Base-by-base conservation (phyloP, 2,797 vertebrate species). In the Aulostomus chinensis region DNA sequence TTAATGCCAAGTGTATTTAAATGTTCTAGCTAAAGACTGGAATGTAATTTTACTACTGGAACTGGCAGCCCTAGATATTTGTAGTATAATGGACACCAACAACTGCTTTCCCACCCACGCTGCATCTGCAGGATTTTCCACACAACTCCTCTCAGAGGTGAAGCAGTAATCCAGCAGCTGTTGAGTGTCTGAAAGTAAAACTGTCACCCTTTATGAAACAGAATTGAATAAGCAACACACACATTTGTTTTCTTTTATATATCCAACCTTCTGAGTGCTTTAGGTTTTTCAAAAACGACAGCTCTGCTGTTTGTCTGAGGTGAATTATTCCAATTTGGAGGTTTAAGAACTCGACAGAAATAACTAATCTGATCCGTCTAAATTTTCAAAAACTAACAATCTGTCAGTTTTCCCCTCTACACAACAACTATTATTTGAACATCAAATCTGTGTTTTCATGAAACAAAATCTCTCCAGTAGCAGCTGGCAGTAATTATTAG, bases 41-140 rank as follows among this genome's bases (percentile, higher is more conserved):
- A 76, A 78, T 63, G 55, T 32, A 26, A 63, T 80, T 85, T 81
- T 76, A 80, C 46, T 43, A 43, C 60, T 72, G 60, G 74, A 79
- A 7, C 48, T 58, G 47, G 53, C 57, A 57, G 38, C 45, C 46
- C 54, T 38, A 41, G 18, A 33, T 71, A 48, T 69, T 51, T 65
- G 59, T 35, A 43, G 54, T 12, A 43, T 36, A 77, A 70, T 41
- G 14, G 36, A 34, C 13, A 48, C 31, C 58, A 24, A 24, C 65
- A 59, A 30, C 24, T 5, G n/a, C 31, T 26, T 47, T 20, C 33
- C 29, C 29, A 37, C 38, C 51, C 63, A 46, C 51, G 13, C 34
- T 35, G 36, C 60, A 50, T 60, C 47, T 60, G 10, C 38, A 21
- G 36, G 29, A 40, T 61, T 60, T 16, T 55, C 40, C 34, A 4